Percentiles rank a stretch among this genome's conserved stretches.
Evolutionary conservation across 1,140 invertebrate species (phyloP).

Genomic region (Brachionus calyciflorus): DNA sequence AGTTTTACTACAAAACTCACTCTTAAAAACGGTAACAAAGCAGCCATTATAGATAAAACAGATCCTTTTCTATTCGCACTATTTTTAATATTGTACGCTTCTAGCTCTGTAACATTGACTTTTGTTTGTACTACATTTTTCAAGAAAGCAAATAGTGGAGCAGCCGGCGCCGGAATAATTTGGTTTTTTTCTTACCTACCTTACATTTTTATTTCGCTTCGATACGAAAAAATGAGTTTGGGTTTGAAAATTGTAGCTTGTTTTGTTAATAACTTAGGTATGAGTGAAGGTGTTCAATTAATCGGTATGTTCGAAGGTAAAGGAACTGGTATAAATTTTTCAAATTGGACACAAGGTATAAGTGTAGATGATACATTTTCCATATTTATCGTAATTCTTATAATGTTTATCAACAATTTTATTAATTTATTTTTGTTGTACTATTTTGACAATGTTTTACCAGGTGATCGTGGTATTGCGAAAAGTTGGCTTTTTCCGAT

Average conservation of each 20-base stretch:
- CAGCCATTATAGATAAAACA: conserved; percentile 64
- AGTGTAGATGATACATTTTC: conserved; percentile 33
- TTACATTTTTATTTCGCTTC: conserved; percentile 65
- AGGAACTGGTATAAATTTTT: conserved; percentile 53
- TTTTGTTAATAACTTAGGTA: conserved; percentile 55
- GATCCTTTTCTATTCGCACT: conserved; percentile 62
- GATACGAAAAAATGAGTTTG: conserved; percentile 62
- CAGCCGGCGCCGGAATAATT: conserved; percentile 55
- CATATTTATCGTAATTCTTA: neutral
- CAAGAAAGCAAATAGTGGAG: conserved; percentile 60
- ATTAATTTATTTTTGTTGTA: neutral
- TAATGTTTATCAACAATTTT: conserved; percentile 22
- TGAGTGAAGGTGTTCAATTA: conserved; percentile 55
- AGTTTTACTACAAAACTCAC: conserved; percentile 53
- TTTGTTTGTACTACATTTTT: conserved; percentile 59
- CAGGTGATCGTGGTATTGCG: conserved; percentile 25
- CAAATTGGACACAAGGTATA: conserved; percentile 30
- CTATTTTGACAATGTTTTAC: conserved; percentile 41
- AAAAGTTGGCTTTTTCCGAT: conserved; percentile 40
- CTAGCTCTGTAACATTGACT: conserved; percentile 35
- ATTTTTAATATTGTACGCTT: conserved; percentile 37
- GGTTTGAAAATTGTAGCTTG: conserved; percentile 51
- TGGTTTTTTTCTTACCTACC: conserved; percentile 58
- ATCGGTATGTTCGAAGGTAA: conserved; percentile 60
- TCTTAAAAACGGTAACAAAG: conserved; percentile 47